phyloP scores from a whole-genome alignment of 2,888 invertebrate genomes.

The Camponotus fellah region DNA sequence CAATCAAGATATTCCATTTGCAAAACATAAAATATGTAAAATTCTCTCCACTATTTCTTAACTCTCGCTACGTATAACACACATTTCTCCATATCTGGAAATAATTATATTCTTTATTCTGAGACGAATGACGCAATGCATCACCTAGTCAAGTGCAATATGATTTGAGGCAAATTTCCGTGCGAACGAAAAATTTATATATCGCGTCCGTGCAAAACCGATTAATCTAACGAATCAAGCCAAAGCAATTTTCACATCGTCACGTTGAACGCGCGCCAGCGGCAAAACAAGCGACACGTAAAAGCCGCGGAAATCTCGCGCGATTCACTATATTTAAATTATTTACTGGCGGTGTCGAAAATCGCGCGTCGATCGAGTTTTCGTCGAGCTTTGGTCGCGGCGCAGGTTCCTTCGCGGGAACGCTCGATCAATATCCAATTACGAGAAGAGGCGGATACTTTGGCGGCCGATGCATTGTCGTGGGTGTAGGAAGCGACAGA shows the following conservation, averaged over 20 bases:
- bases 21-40: neutral
- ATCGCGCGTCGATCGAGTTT: neutral
- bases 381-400: neutral
- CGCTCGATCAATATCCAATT: constrained; percentile 65
- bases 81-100: neutral
- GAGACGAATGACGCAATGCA: too few relatives aligned
- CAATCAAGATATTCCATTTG: neutral
- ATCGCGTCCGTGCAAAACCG: neutral
- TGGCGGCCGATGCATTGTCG: constrained; percentile 34
- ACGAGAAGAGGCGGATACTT: constrained; percentile 59
- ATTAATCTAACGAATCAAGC: constrained; percentile 30
- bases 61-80: neutral
- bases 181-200: neutral
- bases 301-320: constrained; percentile 1
- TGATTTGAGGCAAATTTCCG: neutral
- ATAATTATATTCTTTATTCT: constrained; percentile 7
- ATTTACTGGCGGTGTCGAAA: neutral
- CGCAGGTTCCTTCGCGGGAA: constrained; percentile 1
- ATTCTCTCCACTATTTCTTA: neutral
- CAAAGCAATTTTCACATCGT: constrained; percentile 36
- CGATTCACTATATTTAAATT: constrained; percentile 34
- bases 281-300: neutral
- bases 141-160: neutral
- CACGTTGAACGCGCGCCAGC: constrained; percentile 30
- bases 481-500: constrained; percentile 66